Evolutionary conservation across 2,113 vertebrate species (phyloP), one percentile per base, ranked within the genome.

Genomic region (Platanista minor): DNA sequence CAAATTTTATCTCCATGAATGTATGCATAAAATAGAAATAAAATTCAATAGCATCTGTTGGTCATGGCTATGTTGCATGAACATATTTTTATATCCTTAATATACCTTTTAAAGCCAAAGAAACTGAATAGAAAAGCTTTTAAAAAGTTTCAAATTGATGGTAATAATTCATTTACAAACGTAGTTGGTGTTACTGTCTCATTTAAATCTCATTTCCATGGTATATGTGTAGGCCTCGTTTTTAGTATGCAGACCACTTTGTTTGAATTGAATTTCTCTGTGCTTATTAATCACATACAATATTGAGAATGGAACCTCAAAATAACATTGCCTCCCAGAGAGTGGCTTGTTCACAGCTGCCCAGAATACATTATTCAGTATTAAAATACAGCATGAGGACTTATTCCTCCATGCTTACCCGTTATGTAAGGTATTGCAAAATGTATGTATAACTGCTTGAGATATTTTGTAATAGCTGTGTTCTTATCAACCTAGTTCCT

Each of bases 121-220:
- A 87, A 77, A 7, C 23, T 85, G 72, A 64, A 31, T 89, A 93
- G n/a, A 95, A 75, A 95, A 57, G 39, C 21, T 64, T 93, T 90
- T 86, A 15, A 92, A 95, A 82, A 82, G 71, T 77, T 96, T 91
- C 41, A 74, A 52, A 89, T 88, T 92, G 46, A 20, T 96, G 43
- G 61, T 71, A 95, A 82, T 97, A 92, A 96, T 91, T 96, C 92
- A 94, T 96, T 83, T 94, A 66, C 71, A 82, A 67, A 83, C 61
- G 85, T 95, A 87, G 59, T 95, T 87, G 66, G 66, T 92, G 61
- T 59, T 78, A 90, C 64, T 85, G 43, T 92, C 94, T 96, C 88
- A 92, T 97, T 97, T 96, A 97, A 90, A 97, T 64, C 87, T 91
- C 84, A 96, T 97, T 96, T 97, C 25, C 54, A 49, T 69, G 46